Evolutionary conservation across 2,113 vertebrate genomes (phyloP).

Genomic region (Dicentrarchus labrax): DNA sequence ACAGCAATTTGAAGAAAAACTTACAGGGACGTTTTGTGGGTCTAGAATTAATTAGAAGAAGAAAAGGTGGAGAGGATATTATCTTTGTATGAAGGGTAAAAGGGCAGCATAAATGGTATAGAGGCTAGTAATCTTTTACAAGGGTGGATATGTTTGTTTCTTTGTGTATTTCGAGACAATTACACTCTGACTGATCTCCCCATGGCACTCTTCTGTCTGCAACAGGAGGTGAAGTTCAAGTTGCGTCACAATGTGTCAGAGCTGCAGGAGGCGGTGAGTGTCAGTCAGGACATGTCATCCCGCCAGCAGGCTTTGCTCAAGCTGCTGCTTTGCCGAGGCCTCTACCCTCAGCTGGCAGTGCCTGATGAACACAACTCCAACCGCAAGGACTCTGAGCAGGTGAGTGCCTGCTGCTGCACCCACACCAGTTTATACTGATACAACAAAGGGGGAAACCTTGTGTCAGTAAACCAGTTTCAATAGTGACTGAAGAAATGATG

Average conservation of each 20-base stretch:
- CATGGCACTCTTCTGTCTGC: not conserved
- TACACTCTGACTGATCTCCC: not conserved
- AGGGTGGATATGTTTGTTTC: not conserved
- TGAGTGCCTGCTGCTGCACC: conserved; percentile 36
- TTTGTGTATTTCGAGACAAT: not conserved
- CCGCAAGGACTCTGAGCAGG: conserved; percentile 95
- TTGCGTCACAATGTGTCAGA: conserved; percentile 89
- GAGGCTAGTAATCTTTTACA: not conserved
- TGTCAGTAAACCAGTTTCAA: fast-evolving
- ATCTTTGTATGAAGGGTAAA: not conserved
- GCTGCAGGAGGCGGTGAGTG: conserved; percentile 83
- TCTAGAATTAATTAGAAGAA: not conserved
- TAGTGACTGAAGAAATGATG: fast-evolving
- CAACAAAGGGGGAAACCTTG: too few species aligned
- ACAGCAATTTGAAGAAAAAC: not conserved
- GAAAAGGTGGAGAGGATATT: not conserved
- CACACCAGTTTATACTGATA: fast-evolving
- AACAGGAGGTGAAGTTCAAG: conserved; percentile 94
- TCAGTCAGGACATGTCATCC: conserved; percentile 81
- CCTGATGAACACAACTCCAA: conserved; percentile 90
- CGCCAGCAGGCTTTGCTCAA: conserved; percentile 87
- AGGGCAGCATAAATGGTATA: too few species aligned
- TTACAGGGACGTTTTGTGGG: not conserved
- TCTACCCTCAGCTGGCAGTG: conserved; percentile 92
- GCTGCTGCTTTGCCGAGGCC: conserved; percentile 90